Evolutionary conservation across 2,113 vertebrate genomes (phyloP).

Genomic region (Poeciliopsis retropinna): DNA sequence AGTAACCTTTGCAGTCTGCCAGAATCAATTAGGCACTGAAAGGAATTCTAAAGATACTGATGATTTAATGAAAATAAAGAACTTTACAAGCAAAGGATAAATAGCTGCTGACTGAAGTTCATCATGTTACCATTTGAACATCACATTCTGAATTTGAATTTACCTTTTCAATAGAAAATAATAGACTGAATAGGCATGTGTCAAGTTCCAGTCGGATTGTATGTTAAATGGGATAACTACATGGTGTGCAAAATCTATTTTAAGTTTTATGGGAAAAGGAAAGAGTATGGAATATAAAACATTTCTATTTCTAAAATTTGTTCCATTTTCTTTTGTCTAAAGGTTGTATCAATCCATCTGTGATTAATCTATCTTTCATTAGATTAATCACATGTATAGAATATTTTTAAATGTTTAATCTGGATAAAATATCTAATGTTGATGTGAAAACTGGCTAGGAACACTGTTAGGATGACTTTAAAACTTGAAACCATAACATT

Average conservation of each 20-base stretch:
- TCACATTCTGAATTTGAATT: slow-evolving; percentile 37
- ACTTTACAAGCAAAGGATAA: slow-evolving; percentile 46
- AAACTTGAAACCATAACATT: neutral
- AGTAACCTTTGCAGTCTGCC: slow-evolving; percentile 75
- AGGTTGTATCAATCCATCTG: no score
- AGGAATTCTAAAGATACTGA: slow-evolving; percentile 68
- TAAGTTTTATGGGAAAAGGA: neutral
- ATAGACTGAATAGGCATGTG: neutral
- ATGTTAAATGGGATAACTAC: neutral
- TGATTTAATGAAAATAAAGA: slow-evolving; percentile 64
- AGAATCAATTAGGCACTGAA: slow-evolving; percentile 74
- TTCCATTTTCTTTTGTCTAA: no score
- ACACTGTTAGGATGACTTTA: neutral
- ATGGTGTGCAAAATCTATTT: neutral
- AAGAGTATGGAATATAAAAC: neutral
- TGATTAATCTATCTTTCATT: neutral
- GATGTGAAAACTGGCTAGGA: neutral
- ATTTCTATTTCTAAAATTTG: no score
- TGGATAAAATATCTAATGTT: neutral
- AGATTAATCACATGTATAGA: neutral
- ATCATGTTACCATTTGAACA: slow-evolving; percentile 46
- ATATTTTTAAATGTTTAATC: neutral
- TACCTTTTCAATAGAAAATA: slow-evolving; percentile 12
- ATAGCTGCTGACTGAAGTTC: slow-evolving; percentile 47
- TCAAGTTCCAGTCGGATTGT: neutral